Base-by-base conservation (phyloP, 1,140 invertebrate species). In the Leguminivora glycinivorella region DNA sequence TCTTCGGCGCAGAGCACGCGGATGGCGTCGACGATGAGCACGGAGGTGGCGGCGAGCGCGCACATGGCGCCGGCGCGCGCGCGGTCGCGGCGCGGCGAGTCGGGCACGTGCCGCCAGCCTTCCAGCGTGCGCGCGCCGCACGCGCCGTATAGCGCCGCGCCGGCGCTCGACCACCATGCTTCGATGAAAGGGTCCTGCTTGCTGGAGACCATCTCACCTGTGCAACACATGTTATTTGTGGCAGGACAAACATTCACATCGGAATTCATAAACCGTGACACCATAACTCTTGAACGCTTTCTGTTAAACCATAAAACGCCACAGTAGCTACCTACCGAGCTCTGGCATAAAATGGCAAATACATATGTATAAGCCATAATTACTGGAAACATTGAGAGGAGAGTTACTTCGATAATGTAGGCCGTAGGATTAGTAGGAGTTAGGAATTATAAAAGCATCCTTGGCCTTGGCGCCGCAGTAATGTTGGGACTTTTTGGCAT, bases 171-270 rank as follows among this genome's bases (percentile, higher is more conserved):
- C 88, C 88, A 90, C 87, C 87, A 90, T 17, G 82, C 83, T 69
- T 84, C 85, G 1, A 90, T 70, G 70, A 88, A 88, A 3, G 85
- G 75, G 70, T 90, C 88, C 66, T 87, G 84, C 38, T 83, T 75
- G 68, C 85, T 80, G 43, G 88, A 89, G 24, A 90, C 82, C 26
- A 79, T 76, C 72, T 90, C 88, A 68, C 85, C 88, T 90, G 75
- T 22, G 7, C 19, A 52, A 52, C n/a, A 43, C 34, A 43, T 4
- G 9, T n/a, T 43, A n/a, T 14, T 38, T 38, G 34, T 38, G 40
- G 12, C n/a, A 4, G 40, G 14, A n/a, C 38, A 9, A 9, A 34
- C 31, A 34, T 29, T 2, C 5, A 5, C 26, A 29, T n/a, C n/a
- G n/a, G n/a, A n/a, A n/a, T n/a, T n/a, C n/a, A n/a, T n/a, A n/a